Evolutionary conservation across 2,113 vertebrate species (phyloP).

Genomic region (Leuciscus idus): DNA sequence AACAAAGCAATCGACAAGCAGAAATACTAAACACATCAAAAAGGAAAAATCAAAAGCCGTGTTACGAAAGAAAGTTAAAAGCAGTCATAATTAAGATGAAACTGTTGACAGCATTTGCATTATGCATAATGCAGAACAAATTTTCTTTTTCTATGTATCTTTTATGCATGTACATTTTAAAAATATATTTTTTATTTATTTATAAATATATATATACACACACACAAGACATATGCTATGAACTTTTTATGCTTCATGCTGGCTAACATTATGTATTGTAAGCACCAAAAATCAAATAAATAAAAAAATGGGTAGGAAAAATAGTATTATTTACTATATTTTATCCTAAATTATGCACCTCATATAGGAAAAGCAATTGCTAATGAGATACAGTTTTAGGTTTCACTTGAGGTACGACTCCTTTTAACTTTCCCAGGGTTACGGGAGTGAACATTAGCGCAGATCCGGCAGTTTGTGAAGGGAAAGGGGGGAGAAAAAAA

Average conservation of each 20-base stretch:
- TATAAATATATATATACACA: too few relatives aligned
- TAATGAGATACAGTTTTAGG: neutral
- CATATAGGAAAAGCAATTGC: neutral
- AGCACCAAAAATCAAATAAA: neutral
- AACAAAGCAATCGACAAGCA: constrained; percentile 64
- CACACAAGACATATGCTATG: too few relatives aligned
- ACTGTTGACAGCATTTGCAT: neutral
- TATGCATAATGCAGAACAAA: constrained; percentile 4
- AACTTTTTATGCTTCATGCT: neutral
- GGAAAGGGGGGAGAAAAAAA: constrained; percentile 29
- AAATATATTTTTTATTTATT: neutral
- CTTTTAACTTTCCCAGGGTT: constrained; percentile 42
- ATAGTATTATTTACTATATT: neutral
- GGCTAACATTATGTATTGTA: neutral
- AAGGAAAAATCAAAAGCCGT: constrained; percentile 52
- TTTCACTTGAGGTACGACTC: neutral
- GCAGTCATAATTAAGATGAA: constrained; percentile 35
- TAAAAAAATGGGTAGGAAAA: neutral
- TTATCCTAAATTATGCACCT: constrained; percentile 22
- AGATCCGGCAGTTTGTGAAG: constrained; percentile 60
- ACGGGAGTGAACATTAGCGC: constrained; percentile 62
- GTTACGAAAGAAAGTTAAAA: constrained; percentile 59
- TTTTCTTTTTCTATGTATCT: too few relatives aligned
- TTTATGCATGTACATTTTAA: too few relatives aligned
- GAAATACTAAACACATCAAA: constrained; percentile 44